Percentiles rank a stretch among this genome's conserved stretches.
These are phyloP conservation scores for Ataeniobius toweri DNA, from an alignment of 2,797 vertebrate species.

Conservation along the genomic window DNA sequence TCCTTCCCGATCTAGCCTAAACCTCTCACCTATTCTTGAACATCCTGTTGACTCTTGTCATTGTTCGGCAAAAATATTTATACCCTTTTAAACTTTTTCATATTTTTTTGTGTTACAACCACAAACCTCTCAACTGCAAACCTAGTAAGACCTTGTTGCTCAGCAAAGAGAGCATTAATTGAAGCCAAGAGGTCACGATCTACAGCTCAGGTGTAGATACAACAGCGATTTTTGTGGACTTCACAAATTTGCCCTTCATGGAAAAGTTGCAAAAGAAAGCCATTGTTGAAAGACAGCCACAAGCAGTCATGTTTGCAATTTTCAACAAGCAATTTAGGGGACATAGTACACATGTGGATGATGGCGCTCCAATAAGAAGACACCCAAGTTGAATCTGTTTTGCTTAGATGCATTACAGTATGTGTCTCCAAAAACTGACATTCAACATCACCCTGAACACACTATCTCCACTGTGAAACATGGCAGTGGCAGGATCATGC, in stretches of 20 bases:
- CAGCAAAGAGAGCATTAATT: no score
- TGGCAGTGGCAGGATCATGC: no score
- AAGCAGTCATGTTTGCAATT: background rate
- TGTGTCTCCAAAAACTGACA: background rate
- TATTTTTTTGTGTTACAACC: no score
- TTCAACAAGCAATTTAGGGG: no score
- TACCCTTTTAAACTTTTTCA: no score
- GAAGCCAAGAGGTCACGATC: no score
- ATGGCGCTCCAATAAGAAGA: background rate
- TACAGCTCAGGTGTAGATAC: background rate
- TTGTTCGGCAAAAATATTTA: constrained; percentile 6
- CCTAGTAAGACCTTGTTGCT: no score
- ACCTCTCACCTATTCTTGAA: constrained; percentile 24
- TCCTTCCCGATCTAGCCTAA: constrained; percentile 7
- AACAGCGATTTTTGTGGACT: background rate
- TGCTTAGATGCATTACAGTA: background rate
- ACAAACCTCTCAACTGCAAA: no score
- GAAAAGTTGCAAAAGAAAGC: background rate
- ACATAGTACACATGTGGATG: background rate
- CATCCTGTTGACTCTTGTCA: constrained; percentile 25
- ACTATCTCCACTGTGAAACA: no score
- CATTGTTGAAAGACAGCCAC: background rate
- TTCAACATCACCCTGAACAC: no score
- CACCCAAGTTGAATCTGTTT: background rate
- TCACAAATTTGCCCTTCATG: background rate